Evolutionary conservation across 2,888 invertebrate species (phyloP), one percentile per base, ranked within the genome.

Genomic region (Diplazon laetatorius): DNA sequence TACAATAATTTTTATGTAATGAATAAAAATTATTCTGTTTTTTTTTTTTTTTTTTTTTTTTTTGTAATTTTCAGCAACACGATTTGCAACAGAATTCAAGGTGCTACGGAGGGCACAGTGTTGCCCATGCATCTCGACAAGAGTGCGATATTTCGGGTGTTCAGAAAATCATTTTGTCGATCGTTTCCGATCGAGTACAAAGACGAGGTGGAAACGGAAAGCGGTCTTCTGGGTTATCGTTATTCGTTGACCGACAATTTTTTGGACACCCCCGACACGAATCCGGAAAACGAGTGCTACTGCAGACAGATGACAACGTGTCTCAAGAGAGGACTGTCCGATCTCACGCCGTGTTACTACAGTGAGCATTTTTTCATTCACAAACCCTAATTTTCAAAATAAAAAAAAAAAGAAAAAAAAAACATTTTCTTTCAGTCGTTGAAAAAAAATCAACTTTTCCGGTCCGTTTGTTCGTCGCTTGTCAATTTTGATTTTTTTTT

Each of bases 151-250:
- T 92, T 97, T 78, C 91, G 93, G 14, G 88, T 96, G 6, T 97
- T 94, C 89, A 93, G 96, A 22, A 94, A 94, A 83, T 94, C 96
- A 0, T 95, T 97, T 85, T 97, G 97, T 89, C 93, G 96, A 55
- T 92, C 95, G 0, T 85, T 96, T 44, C 94, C 93, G 0, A 90
- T 95, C 50, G 88, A 86, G 0, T 94, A 91, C 81, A 84, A 87
- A 37, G 82, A 86, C 6, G 89, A 90, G 63, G 84, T 87, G 0
- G 78, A 87, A 1, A 88, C 88, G 6, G 85, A 91, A 0, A 87
- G 91, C 18, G 95, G 95, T 0, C 91, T 94, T 0, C 91, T 93
- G 10, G 94, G 93, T 0, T 92, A 93, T 80, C 91, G 92, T 76
- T 97, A 95, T 87, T 92, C 92, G 66, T 90, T 96, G 46, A 91